Percentiles rank a stretch among this genome's conserved stretches.
These are phyloP conservation scores for Drosophila nigricruria DNA, from an alignment of 2,888 invertebrate genomes.

Conservation along the genomic window DNA sequence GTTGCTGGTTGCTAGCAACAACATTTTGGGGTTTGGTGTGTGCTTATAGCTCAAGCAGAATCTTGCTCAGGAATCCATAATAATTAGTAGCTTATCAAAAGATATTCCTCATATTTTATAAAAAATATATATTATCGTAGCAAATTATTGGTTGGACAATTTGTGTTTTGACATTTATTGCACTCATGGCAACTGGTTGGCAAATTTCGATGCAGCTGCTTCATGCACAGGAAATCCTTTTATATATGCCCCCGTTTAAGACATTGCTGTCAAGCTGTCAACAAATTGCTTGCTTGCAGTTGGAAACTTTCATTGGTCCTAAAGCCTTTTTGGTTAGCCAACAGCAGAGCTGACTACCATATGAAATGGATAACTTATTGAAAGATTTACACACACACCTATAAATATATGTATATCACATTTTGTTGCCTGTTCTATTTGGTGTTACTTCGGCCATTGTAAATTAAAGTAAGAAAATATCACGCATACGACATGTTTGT, in stretches of 20 bases:
- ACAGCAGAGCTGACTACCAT: not conserved
- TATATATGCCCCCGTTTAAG: conserved; percentile 33
- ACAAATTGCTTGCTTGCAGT: not conserved
- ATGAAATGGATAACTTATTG: not conserved
- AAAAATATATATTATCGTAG: not conserved
- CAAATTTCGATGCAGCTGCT: conserved; percentile 24
- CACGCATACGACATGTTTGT: conserved; percentile 9
- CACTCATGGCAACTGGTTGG: conserved; percentile 56
- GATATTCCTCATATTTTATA: no score
- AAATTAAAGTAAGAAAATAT: no score
- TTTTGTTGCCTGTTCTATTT: not conserved
- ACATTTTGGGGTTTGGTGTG: not conserved
- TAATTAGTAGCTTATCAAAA: no score
- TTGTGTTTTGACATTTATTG: conserved; percentile 41
- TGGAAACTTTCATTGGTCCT: conserved; percentile 5
- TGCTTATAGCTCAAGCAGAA: no score
- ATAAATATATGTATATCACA: not conserved
- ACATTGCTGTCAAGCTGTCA: conserved; percentile 5
- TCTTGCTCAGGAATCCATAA: no score
- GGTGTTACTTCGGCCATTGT: no score
- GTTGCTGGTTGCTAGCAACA: not conserved
- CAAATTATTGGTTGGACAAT: not conserved
- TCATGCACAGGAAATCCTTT: conserved; percentile 48
- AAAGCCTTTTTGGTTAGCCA: no score
- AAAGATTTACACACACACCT: not conserved